Percentiles rank a stretch among this genome's conserved stretches.
These are phyloP conservation scores for Latrodectus hesperus DNA, from an alignment of 2,888 invertebrate species.

Conservation along the genomic window DNA sequence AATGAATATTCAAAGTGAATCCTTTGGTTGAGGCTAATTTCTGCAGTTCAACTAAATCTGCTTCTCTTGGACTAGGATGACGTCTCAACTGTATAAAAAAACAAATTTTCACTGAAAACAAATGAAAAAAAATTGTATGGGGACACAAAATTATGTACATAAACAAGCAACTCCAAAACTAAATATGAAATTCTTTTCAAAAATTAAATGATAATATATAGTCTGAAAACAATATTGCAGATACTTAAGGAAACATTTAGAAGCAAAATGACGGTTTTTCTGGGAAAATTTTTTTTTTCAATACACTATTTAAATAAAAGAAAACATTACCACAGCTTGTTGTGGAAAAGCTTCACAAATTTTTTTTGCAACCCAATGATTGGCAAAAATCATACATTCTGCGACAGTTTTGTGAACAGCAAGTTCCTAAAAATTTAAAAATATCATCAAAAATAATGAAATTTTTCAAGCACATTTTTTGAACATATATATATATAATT, in stretches of 20 bases:
- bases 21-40: conserved; percentile 73
- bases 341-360: conserved; percentile 73
- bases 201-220: not conserved
- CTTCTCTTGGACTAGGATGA: conserved; percentile 74
- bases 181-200: not conserved
- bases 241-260: not conserved
- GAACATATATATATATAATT: too few species aligned
- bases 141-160: too few species aligned
- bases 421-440: conserved; percentile 71
- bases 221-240: not conserved
- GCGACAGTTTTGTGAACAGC: conserved; percentile 75
- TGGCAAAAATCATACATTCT: conserved; percentile 76
- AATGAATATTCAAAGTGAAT: conserved; percentile 73
- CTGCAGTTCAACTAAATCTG: conserved; percentile 73
- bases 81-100: conserved; percentile 72
- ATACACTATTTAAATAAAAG: conserved; percentile 6
- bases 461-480: too few species aligned
- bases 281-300: not conserved
- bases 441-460: too few species aligned
- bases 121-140: not conserved
- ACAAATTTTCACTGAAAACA: not conserved
- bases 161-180: too few species aligned
- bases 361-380: conserved; percentile 75
- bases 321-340: conserved; percentile 71
- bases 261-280: not conserved